Evolutionary conservation across 2,888 invertebrate genomes (phyloP).

Genomic region (Ganaspis brasiliensis): DNA sequence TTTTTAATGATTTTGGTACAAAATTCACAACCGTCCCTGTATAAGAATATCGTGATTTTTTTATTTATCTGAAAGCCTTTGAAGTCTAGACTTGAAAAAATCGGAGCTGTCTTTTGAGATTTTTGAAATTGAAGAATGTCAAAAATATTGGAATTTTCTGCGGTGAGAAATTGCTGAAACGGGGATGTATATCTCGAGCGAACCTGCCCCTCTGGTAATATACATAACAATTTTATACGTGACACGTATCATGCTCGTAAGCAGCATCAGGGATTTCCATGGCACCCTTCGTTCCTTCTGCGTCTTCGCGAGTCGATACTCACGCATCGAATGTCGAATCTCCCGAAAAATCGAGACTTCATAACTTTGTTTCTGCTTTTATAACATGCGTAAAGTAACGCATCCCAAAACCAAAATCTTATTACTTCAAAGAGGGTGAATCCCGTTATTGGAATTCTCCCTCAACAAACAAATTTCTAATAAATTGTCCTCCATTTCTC

Average conservation of each 20-base stretch:
- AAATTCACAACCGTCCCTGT: too few relatives aligned
- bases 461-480: conserved; percentile 20
- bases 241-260: conserved; percentile 63
- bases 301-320: conserved; percentile 35
- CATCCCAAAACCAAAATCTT: conserved; percentile 34
- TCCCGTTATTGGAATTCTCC: conserved; percentile 21
- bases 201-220: conserved; percentile 54
- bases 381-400: conserved; percentile 32
- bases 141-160: conserved; percentile 36
- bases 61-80: too few relatives aligned
- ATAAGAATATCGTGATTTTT: too few relatives aligned
- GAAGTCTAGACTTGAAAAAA: background rate
- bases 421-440: conserved; percentile 33
- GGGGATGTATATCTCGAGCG: conserved; percentile 23
- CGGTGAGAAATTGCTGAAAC: conserved; percentile 29
- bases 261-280: conserved; percentile 58
- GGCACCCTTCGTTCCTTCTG: conserved; percentile 37
- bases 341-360: conserved; percentile 34
- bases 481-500: conserved; percentile 17
- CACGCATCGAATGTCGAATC: conserved; percentile 33
- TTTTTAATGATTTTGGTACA: too few relatives aligned
- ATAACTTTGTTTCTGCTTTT: conserved; percentile 25
- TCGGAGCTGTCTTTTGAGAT: background rate
- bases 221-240: conserved; percentile 66
- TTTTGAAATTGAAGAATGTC: conserved; percentile 13